These are phyloP conservation scores for Aleadryas rufinucha DNA, from an alignment of 2,113 vertebrate genomes.

Conservation along the genomic window DNA sequence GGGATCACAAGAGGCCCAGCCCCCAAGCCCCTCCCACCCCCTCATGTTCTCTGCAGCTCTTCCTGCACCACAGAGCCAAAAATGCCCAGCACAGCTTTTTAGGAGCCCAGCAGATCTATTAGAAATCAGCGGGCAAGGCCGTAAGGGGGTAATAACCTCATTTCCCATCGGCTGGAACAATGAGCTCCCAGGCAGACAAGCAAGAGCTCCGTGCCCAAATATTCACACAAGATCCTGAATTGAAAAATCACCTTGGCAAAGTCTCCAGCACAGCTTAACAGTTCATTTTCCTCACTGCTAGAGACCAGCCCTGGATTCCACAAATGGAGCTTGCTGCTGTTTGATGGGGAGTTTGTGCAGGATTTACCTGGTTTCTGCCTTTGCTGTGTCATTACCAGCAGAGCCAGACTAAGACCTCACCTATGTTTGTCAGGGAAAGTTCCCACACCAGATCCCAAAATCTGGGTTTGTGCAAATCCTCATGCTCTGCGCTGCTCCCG, in stretches of 20 bases:
- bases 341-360: not conserved
- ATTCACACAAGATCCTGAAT: not conserved
- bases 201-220: not conserved
- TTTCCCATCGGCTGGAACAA: not conserved
- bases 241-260: not conserved
- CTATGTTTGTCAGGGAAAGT: not conserved
- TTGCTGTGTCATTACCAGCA: not conserved
- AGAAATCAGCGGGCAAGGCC: not conserved
- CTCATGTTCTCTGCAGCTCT: not conserved
- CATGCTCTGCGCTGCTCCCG: fast-evolving
- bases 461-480: not conserved
- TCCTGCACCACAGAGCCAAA: not conserved
- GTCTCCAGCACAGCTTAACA: not conserved
- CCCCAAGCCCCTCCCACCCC: fast-evolving
- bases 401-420: not conserved
- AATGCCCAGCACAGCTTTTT: not conserved
- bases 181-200: not conserved
- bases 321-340: not conserved
- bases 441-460: not conserved
- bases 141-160: not conserved
- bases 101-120: not conserved
- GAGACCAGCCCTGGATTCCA: not conserved
- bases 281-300: not conserved
- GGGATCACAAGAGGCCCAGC: not conserved
- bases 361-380: not conserved